phyloP scores from a whole-genome alignment of 2,797 vertebrate species.

The Aselliscus stoliczkanus region DNA sequence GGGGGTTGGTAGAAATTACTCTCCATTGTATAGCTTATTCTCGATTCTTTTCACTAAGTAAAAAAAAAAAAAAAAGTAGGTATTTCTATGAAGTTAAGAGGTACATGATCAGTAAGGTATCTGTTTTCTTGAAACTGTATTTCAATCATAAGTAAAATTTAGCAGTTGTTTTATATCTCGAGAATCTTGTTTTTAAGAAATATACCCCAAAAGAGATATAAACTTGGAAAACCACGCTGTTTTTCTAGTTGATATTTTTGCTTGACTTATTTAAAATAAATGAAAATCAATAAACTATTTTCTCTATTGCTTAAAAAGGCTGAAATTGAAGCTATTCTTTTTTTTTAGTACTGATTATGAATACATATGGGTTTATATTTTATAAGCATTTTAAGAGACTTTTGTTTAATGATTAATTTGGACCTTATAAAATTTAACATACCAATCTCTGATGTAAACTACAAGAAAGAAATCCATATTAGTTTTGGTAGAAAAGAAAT shows the following conservation, averaged over 20 bases:
- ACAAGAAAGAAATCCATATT: slow-evolving; percentile 32
- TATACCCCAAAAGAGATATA: neutral
- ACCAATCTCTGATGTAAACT: neutral
- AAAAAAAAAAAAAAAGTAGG: neutral
- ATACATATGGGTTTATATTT: slow-evolving; percentile 12
- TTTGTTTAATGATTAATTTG: slow-evolving; percentile 23
- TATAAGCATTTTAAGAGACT: slow-evolving; percentile 17
- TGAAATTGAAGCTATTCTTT: slow-evolving; percentile 7
- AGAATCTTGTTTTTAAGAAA: slow-evolving; percentile 25
- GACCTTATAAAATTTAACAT: slow-evolving; percentile 11
- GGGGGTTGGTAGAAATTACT: slow-evolving; percentile 27
- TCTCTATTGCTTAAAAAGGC: neutral
- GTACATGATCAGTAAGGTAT: neutral
- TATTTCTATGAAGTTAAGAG: slow-evolving; percentile 6
- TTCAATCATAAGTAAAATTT: slow-evolving; percentile 48
- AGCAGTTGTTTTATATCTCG: slow-evolving; percentile 19
- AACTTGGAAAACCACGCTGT: neutral
- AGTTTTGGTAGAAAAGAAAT: slow-evolving; percentile 29
- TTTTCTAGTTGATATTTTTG: slow-evolving; percentile 13
- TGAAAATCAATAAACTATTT: slow-evolving; percentile 27
- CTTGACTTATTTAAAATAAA: slow-evolving; percentile 45
- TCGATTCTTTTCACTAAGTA: slow-evolving; percentile 35
- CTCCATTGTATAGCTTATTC: neutral
- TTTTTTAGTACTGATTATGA: slow-evolving; percentile 30
- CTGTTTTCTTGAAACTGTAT: slow-evolving; percentile 12